Evolutionary conservation across 2,888 invertebrate species (phyloP), one percentile per base, ranked within the genome.

Genomic region (Drosophila monieri): DNA sequence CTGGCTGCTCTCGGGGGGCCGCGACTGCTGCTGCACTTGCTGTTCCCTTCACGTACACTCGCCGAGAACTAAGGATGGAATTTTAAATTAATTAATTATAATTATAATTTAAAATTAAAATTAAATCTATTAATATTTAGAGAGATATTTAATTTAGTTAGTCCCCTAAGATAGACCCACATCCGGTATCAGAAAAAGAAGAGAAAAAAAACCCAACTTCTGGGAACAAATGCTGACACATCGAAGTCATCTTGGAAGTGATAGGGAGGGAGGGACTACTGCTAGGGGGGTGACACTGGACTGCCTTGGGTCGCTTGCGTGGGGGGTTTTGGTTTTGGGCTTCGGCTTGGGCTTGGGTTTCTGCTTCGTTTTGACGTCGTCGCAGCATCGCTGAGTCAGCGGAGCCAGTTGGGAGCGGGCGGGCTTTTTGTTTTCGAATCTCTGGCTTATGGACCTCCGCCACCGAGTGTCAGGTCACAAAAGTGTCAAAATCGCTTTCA

Each of bases 1-100:
- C 69, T 39, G 58, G 76, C 75, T 85, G 67, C 76, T 61, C 47
- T 61, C 30, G 41, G 60, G 60, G 61, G 72, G 65, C 83, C 70
- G 60, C 72, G 44, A 43, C 76, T 77, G 59, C 87, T 84, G 55
- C 87, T 84, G 55, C 78, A 73, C 72, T 78, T 76, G 81, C 78
- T 77, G 53, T 76, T 84, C 74, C 84, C 81, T 76, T 75, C 71
- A 84, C 88, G 75, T 62, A 79, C 78, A 73, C 78, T 72, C 90
- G 83, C 76, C 78, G 80, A 76, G 81, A 81, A 80, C 90, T 90
- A 77, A 30, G 80, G 60, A 9, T 3, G 9, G 9, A 27, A 8
- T 9, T 2, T 9, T 9, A n/a, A 44, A n/a, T 44, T 6, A 6
- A 23, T 0, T n/a, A 30, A 30, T 10, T 10, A 32, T 12, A 12